These are phyloP conservation scores for Argynnis bischoffii DNA, from an alignment of 2,888 invertebrate genomes.

Conservation along the genomic window DNA sequence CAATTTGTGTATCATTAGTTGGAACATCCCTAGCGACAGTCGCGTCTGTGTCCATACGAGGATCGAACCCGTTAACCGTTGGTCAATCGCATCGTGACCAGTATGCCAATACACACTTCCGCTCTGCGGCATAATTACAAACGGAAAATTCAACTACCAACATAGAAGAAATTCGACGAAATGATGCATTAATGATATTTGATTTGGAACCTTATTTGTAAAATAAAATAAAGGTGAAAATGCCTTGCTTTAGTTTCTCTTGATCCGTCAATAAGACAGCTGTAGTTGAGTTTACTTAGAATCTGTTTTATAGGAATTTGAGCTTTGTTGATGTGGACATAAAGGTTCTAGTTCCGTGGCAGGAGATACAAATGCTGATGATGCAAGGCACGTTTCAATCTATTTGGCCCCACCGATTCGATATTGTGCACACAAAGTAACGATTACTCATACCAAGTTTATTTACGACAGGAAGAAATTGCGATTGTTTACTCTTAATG, in stretches of 20 bases:
- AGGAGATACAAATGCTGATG: constrained; percentile 45
- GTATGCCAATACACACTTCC: constrained; percentile 76
- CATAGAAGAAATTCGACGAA: constrained; percentile 31
- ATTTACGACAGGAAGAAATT: constrained; percentile 81
- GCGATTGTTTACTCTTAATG: constrained; percentile 77
- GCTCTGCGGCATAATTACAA: constrained; percentile 75
- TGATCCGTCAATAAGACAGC: constrained; percentile 16
- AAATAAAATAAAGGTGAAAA: not conserved
- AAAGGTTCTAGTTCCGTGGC: constrained; percentile 36
- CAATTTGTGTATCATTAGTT: constrained; percentile 18
- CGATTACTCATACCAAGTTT: constrained; percentile 75
- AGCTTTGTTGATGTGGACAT: constrained; percentile 20
- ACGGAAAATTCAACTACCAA: constrained; percentile 73
- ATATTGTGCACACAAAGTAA: constrained; percentile 78
- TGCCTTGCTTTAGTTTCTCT: not conserved
- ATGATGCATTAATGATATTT: constrained; percentile 4
- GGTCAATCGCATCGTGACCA: constrained; percentile 72
- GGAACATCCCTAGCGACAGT: constrained; percentile 60
- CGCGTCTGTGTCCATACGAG: constrained; percentile 68
- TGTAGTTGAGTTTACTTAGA: not conserved
- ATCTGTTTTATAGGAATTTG: not conserved
- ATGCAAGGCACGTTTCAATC: constrained; percentile 75
- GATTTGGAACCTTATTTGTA: not conserved
- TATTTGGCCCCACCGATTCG: constrained; percentile 71
- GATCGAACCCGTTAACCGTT: constrained; percentile 67